A percentile compares a stretch with the other conserved stretches of the same genome.
Evolutionary conservation across 2,113 vertebrate species (phyloP).

Genomic region (Pseudorasbora parva): DNA sequence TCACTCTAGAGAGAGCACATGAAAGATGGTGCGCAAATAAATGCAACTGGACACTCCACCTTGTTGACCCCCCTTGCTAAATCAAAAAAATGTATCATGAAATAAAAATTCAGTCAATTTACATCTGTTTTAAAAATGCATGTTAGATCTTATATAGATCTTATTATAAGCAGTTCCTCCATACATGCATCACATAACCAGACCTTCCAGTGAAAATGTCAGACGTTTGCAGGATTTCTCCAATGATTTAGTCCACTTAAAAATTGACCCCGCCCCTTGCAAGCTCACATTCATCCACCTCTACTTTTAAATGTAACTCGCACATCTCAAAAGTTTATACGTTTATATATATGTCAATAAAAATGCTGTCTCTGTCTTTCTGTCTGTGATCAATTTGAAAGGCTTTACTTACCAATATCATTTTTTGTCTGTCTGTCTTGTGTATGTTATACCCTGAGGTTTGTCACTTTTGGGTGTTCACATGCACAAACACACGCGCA

Average conservation of each 20-base stretch:
- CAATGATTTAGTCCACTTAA: neutral
- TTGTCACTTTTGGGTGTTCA: slow-evolving; percentile 16
- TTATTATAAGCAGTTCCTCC: neutral
- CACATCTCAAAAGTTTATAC: too few species aligned
- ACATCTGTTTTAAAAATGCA: neutral
- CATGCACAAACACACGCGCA: neutral
- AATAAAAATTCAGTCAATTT: neutral
- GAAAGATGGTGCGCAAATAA: too few species aligned
- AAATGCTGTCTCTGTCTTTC: neutral
- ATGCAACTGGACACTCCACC: too few species aligned
- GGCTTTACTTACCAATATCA: neutral
- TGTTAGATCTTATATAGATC: neutral
- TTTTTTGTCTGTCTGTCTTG: slow-evolving; percentile 11
- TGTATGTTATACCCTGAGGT: slow-evolving; percentile 16
- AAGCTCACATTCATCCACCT: neutral
- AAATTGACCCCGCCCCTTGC: neutral
- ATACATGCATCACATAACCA: too few species aligned
- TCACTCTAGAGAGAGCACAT: too few species aligned
- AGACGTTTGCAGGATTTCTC: neutral
- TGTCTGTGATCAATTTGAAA: neutral
- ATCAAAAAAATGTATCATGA: too few species aligned
- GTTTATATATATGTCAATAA: too few species aligned
- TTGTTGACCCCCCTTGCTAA: too few species aligned
- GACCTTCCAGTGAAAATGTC: too few species aligned
- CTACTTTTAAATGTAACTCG: too few species aligned